These are phyloP conservation scores for Drosophila repleta DNA, from an alignment of 1,140 invertebrate species.

Conservation along the genomic window DNA sequence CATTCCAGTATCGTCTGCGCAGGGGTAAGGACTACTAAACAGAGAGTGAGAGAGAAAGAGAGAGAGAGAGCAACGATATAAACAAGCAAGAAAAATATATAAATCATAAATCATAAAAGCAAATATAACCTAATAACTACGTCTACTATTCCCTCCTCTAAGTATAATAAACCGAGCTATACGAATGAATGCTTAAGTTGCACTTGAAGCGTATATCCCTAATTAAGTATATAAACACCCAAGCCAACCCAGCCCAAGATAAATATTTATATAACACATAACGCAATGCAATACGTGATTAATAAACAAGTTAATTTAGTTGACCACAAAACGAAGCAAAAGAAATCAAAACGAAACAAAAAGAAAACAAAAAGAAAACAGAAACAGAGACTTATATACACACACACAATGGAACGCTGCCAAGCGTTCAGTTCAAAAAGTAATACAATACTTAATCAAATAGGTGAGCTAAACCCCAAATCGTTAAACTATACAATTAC, in stretches of 20 bases:
- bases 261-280: conserved; percentile 44
- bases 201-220: conserved; percentile 72
- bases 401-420: conserved; percentile 49
- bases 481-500: conserved; percentile 75
- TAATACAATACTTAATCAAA: conserved; percentile 61
- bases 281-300: conserved; percentile 57
- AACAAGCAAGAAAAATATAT: conserved; percentile 34
- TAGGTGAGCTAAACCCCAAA: conserved; percentile 84
- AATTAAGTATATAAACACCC: conserved; percentile 56
- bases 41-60: conserved; percentile 45
- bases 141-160: conserved; percentile 16
- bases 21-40: conserved; percentile 89
- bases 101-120: conserved; percentile 30
- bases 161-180: conserved; percentile 68
- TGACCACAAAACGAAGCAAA: conserved; percentile 53
- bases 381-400: conserved; percentile 22
- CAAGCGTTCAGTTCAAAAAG: conserved; percentile 53
- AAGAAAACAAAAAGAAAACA: conserved; percentile 33
- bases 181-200: conserved; percentile 59
- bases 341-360: conserved; percentile 33
- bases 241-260: conserved; percentile 16
- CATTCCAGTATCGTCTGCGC: conserved; percentile 93
- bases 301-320: conserved; percentile 76
- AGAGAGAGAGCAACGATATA: conserved; percentile 40
- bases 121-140: conserved; percentile 46